Evolutionary conservation across 2,797 vertebrate species (phyloP).

Genomic region (Hybognathus amarus): DNA sequence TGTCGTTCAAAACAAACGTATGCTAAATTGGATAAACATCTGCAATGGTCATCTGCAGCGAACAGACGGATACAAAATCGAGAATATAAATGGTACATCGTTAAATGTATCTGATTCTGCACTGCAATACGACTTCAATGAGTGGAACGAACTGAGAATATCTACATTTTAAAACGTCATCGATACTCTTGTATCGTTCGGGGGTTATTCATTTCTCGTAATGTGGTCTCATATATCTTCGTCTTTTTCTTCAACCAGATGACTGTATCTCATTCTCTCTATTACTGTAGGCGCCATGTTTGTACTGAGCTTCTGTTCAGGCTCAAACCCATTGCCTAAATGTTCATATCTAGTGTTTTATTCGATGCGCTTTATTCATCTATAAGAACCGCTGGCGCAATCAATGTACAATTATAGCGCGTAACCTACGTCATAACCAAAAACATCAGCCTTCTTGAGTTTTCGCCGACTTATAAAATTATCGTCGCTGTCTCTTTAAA

Average conservation of each 20-base stretch:
- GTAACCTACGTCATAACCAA: not conserved
- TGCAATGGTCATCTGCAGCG: not conserved
- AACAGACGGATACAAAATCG: not conserved
- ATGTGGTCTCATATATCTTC: not conserved
- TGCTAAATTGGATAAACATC: not conserved
- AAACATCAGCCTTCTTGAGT: not conserved
- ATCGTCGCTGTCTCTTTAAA: slow-evolving; percentile 51
- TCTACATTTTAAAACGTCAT: not conserved
- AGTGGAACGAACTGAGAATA: not conserved
- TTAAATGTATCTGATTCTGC: not conserved
- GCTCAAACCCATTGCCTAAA: not conserved
- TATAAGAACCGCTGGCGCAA: not conserved
- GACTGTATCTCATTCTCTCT: slow-evolving; percentile 24
- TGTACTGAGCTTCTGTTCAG: not conserved
- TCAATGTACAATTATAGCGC: no score
- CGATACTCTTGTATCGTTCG: no score
- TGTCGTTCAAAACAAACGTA: not conserved
- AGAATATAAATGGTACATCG: slow-evolving; percentile 33
- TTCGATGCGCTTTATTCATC: not conserved
- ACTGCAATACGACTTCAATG: not conserved
- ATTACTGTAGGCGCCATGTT: slow-evolving; percentile 59
- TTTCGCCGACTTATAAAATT: slow-evolving; percentile 21
- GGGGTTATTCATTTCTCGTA: not conserved
- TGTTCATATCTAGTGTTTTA: not conserved
- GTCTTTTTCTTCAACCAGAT: slow-evolving; percentile 1